Conservation (phyloP, 2,113 vertebrate species). For the Pontoporia blainvillei region DNA sequence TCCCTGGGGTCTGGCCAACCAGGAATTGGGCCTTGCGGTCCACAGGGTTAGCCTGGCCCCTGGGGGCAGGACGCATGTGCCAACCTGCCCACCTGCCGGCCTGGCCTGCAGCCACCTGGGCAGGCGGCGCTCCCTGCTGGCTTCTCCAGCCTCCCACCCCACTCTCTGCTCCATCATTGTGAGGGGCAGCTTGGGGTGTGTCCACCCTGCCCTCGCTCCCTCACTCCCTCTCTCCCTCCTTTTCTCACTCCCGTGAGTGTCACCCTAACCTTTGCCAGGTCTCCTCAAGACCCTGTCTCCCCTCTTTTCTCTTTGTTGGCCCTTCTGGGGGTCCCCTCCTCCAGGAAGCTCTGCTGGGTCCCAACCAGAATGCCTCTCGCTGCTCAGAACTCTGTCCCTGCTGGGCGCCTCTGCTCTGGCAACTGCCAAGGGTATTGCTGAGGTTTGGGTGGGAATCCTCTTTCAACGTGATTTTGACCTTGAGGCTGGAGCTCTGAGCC, state of each 20-base stretch:
- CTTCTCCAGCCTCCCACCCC: too few relatives aligned
- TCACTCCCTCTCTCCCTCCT: not conserved
- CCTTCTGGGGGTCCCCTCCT: not conserved
- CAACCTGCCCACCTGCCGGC: too few relatives aligned
- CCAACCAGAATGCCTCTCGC: not conserved
- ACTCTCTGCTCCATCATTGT: not conserved
- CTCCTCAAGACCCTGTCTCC: not conserved
- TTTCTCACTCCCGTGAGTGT: not conserved
- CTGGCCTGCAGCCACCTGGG: too few relatives aligned
- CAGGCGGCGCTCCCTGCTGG: not conserved
- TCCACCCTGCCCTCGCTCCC: not conserved
- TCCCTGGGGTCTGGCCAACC: not conserved
- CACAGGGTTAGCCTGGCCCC: not conserved
- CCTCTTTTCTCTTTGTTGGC: constrained; percentile 51
- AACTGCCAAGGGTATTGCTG: not conserved
- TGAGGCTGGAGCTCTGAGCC: not conserved
- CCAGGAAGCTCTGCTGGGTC: not conserved
- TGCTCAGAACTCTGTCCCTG: constrained; percentile 40
- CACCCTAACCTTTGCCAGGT: not conserved
- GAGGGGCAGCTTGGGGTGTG: not conserved
- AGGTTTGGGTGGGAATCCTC: not conserved
- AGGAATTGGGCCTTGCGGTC: not conserved
- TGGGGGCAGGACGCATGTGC: fast-evolving
- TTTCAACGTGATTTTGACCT: fast-evolving
- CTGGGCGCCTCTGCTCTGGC: constrained; percentile 47